Conservation (phyloP, 1,140 invertebrate genomes). For the Aphaenogaster rudis region DNA sequence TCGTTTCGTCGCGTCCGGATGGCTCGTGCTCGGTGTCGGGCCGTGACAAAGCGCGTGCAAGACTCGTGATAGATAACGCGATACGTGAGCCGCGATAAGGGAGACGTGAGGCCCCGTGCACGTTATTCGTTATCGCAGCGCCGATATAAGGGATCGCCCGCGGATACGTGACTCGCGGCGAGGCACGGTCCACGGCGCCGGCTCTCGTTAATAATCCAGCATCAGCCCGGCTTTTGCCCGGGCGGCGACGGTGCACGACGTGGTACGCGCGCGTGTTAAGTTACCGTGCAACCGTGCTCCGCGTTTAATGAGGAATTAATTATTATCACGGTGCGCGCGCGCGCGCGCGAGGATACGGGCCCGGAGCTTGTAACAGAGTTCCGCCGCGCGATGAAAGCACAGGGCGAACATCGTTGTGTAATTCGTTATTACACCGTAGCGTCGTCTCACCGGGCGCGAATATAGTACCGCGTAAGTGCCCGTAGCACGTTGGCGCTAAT, state of each 20-base stretch:
- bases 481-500: slow-evolving; percentile 37
- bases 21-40: background rate
- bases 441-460: slow-evolving; percentile 8
- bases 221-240: slow-evolving; percentile 63
- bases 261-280: slow-evolving; percentile 8
- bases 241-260: slow-evolving; percentile 30
- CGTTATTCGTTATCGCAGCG: slow-evolving; percentile 53
- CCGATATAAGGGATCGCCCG: slow-evolving; percentile 39
- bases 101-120: background rate
- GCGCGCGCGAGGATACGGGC: background rate
- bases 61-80: slow-evolving; percentile 13
- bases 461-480: background rate
- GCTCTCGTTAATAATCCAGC: slow-evolving; percentile 67
- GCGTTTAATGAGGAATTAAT: slow-evolving; percentile 73
- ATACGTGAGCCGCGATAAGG: background rate
- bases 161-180: slow-evolving; percentile 45
- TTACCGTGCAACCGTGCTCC: slow-evolving; percentile 46
- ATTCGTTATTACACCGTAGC: slow-evolving; percentile 49
- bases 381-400: slow-evolving; percentile 36
- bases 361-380: slow-evolving; percentile 45
- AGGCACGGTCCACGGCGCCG: slow-evolving; percentile 8
- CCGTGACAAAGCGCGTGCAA: background rate
- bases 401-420: slow-evolving; percentile 42
- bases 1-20: background rate
- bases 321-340: slow-evolving; percentile 55